Base-by-base conservation (phyloP, 2,888 invertebrate genomes). In the Drosophila flavopinicola region DNA sequence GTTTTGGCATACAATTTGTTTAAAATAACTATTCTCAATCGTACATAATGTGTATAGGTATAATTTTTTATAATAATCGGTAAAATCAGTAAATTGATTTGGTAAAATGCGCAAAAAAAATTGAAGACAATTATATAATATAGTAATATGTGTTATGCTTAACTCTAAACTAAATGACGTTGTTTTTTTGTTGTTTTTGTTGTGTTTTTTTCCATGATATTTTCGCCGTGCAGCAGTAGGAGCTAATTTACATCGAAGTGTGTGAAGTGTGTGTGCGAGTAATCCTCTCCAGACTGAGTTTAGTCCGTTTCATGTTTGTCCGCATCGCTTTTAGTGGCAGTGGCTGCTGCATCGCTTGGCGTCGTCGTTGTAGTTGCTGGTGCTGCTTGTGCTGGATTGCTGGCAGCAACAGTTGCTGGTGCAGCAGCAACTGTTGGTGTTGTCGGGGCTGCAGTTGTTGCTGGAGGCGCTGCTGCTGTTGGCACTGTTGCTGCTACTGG, bases 241-340 rank as follows among this genome's bases (percentile, higher is more conserved):
- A 69, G 49, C 45, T 52, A 48, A 29, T 51, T 69, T 54, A 68
- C 32, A 41, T 17, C 13, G 24, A 27, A 37, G 24, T 25, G 17
- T 35, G n/a, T 29, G 35, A 24, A n/a, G n/a, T n/a, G 15, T 41
- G 41, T 41, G 25, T n/a, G 25, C n/a, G n/a, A n/a, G n/a, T n/a
- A n/a, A n/a, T n/a, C 15, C 33, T 7, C 13, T 2, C 7, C 4
- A 7, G n/a, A n/a, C 29, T 11, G 24, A 6, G 5, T 9, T 41
- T 79, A 90, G 61, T 91, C 91, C 30, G 86, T 58, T 52, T 91
- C 91, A 42, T 88, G 89, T 58, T 91, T 91, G 11, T 91, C 91
- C 15, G 73, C 30, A 7, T 91, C 91, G 3, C 58, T 41, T 45
- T 89, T 88, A 29, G 78, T 69, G 6, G 71, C 74, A n/a, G n/a